Conservation (phyloP, 2,888 invertebrate genomes). For the Trachelus stipa region DNA sequence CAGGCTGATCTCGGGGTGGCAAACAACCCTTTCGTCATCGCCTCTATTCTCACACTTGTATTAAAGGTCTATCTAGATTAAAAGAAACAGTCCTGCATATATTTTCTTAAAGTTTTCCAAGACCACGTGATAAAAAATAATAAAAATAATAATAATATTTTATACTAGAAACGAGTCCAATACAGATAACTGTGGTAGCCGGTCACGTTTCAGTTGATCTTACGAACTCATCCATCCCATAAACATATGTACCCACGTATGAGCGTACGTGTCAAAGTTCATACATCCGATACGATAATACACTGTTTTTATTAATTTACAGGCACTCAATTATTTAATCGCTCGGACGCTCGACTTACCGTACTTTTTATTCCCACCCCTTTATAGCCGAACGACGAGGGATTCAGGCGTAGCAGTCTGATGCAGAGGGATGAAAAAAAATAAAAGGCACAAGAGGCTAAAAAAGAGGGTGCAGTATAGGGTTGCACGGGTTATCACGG, state of each 20-base stretch:
- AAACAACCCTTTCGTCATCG: constrained; percentile 3
- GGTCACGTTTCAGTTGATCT: not conserved
- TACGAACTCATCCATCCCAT: not conserved
- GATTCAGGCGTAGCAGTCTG: not conserved
- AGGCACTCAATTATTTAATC: not conserved
- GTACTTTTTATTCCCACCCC: not conserved
- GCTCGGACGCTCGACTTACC: not conserved
- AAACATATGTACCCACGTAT: not conserved
- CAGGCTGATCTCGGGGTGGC: not conserved
- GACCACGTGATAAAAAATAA: not conserved
- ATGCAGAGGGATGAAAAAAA: not conserved
- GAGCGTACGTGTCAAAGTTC: constrained; percentile 13
- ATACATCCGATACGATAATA: constrained; percentile 17
- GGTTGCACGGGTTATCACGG: not conserved
- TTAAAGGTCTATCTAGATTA: not conserved
- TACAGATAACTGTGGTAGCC: not conserved
- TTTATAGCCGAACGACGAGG: not conserved
- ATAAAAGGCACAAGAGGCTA: not conserved
- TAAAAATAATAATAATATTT: not conserved
- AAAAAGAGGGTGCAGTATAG: not conserved
- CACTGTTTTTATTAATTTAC: constrained; percentile 20
- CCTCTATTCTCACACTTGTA: not conserved
- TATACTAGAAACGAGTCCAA: not conserved
- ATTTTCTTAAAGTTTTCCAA: not conserved
- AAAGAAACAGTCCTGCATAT: not conserved